A percentile compares a stretch with the other conserved stretches of the same genome.
Conservation (phyloP, 2,888 invertebrate species). For the Ormyrus labotus region DNA sequence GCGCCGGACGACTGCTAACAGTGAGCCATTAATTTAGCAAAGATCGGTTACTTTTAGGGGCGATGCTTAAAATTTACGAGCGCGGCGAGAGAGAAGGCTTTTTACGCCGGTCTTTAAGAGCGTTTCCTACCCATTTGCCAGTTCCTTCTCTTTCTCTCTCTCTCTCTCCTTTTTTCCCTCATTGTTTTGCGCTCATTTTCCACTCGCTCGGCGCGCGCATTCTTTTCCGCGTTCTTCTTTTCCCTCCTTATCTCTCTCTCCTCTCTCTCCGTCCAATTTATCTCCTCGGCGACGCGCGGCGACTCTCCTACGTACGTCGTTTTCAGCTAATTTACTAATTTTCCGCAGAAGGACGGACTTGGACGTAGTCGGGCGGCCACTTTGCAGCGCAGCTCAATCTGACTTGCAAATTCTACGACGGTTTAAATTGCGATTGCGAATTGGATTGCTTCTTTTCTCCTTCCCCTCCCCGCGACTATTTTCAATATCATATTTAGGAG, state of each 20-base stretch:
- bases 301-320: constrained; percentile 10
- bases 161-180: constrained; percentile 14
- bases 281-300: constrained; percentile 24
- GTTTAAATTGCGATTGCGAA: constrained; percentile 19
- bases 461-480: background rate
- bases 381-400: background rate
- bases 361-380: no score
- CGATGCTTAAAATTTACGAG: constrained; percentile 36
- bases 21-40: constrained; percentile 23
- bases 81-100: background rate
- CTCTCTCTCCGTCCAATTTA: constrained; percentile 54
- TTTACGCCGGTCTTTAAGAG: constrained; percentile 8
- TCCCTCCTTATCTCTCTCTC: constrained; percentile 6
- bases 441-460: background rate
- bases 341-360: constrained; percentile 25
- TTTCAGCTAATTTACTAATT: constrained; percentile 49
- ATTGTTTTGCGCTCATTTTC: constrained; percentile 36
- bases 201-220: constrained; percentile 17
- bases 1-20: background rate
- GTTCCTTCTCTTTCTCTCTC: background rate
- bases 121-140: constrained; percentile 3
- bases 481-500: background rate
- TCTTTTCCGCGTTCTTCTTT: constrained; percentile 44
- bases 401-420: constrained; percentile 36
- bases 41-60: constrained; percentile 17